Evolutionary conservation across 2,888 invertebrate species (phyloP).

Genomic region (Drosophila macrospina): DNA sequence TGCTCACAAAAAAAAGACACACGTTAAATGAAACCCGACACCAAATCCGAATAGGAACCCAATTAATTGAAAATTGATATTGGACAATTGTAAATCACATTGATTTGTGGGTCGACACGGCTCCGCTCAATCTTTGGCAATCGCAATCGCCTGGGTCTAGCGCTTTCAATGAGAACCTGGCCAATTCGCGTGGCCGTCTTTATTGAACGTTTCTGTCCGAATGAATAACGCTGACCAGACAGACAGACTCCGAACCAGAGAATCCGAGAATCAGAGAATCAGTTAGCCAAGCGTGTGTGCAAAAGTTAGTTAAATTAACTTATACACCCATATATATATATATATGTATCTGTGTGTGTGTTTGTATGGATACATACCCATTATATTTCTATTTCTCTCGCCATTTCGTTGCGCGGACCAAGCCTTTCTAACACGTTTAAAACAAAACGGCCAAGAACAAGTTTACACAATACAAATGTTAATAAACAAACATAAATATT

Average conservation of each 20-base stretch:
- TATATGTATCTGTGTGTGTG: constrained; percentile 25
- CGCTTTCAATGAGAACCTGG: constrained; percentile 59
- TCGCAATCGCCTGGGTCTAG: constrained; percentile 32
- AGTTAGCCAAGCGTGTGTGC: constrained; percentile 40
- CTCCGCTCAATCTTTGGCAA: constrained; percentile 20
- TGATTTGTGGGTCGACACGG: constrained; percentile 41
- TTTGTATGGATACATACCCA: constrained; percentile 30
- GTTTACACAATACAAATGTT: constrained; percentile 77
- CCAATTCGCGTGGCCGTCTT: constrained; percentile 77
- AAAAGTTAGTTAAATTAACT: constrained; percentile 48
- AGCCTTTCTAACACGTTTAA: constrained; percentile 82
- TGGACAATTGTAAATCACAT: constrained; percentile 38
- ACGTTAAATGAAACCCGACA: constrained; percentile 6
- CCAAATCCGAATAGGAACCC: background rate
- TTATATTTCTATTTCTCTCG: constrained; percentile 68
- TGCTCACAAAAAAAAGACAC: background rate
- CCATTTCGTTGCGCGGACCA: constrained; percentile 66
- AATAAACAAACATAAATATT: constrained; percentile 80
- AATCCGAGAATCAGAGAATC: constrained; percentile 19
- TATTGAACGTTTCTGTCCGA: constrained; percentile 81
- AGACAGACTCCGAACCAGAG: constrained; percentile 67
- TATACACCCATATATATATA: background rate
- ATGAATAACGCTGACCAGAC: constrained; percentile 67
- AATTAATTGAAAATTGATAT: constrained; percentile 18
- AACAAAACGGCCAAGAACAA: constrained; percentile 78